Evolutionary conservation across 2,888 invertebrate genomes (phyloP).

Genomic region (Harpalus rufipes): DNA sequence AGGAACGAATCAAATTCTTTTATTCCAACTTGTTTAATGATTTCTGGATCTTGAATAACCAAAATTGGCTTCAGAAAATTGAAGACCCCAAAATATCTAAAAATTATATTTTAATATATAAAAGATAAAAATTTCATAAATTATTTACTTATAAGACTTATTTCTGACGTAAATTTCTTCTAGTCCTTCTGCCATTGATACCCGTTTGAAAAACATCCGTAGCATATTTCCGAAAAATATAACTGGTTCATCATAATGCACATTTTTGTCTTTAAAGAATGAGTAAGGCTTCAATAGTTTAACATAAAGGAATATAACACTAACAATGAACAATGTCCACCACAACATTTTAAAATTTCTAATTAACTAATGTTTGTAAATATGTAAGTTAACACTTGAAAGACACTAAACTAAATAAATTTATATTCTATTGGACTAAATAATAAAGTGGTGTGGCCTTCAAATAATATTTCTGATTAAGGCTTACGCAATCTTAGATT

Average conservation of each 20-base stretch:
- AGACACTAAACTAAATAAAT: neutral
- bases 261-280: no score
- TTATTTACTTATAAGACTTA: neutral
- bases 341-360: neutral
- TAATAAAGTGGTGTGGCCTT: neutral
- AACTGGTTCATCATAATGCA: no score
- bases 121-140: neutral
- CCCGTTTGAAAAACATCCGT: neutral
- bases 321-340: no score
- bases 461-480: no score
- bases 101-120: slow-evolving; percentile 70
- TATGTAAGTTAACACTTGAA: neutral
- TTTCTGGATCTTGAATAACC: no score
- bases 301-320: no score
- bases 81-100: slow-evolving; percentile 65
- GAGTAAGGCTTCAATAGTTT: no score
- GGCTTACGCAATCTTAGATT: no score
- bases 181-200: slow-evolving; percentile 23
- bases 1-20: slow-evolving; percentile 81
- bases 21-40: no score
- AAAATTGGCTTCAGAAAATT: no score
- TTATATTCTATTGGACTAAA: neutral
- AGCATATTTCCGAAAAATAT: slow-evolving; percentile 11
- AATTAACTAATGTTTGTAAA: neutral
- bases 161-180: neutral